Conservation (phyloP, 2,888 invertebrate species). For the Tenthredo distinguenda region DNA sequence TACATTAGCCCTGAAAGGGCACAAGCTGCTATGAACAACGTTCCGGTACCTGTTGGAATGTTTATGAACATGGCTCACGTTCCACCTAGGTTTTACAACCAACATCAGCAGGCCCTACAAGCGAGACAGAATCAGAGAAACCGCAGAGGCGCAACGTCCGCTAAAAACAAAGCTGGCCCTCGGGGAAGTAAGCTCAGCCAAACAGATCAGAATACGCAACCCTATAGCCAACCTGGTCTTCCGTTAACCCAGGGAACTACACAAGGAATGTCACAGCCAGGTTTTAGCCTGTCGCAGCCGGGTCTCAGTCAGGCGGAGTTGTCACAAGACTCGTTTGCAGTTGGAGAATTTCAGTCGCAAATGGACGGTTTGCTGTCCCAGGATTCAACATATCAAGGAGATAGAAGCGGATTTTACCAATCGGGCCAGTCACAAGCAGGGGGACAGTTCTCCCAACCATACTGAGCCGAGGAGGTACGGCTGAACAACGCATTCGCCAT, state of each 20-base stretch:
- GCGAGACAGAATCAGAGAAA: slow-evolving; percentile 79
- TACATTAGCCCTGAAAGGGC: slow-evolving; percentile 94
- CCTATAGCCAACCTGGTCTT: slow-evolving; percentile 80
- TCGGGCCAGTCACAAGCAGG: slow-evolving; percentile 78
- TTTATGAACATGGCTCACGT: slow-evolving; percentile 93
- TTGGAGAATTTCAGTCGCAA: slow-evolving; percentile 93
- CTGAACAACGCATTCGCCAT: slow-evolving; percentile 77
- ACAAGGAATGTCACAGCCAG: slow-evolving; percentile 87
- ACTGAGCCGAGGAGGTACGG: slow-evolving; percentile 80
- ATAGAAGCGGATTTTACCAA: slow-evolving; percentile 82
- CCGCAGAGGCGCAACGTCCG: slow-evolving; percentile 64
- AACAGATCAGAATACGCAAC: slow-evolving; percentile 87
- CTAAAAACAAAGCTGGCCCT: slow-evolving; percentile 68
- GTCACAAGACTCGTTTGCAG: slow-evolving; percentile 90
- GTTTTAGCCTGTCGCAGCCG: slow-evolving; percentile 84
- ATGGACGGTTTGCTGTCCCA: slow-evolving; percentile 97
- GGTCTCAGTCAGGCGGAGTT: slow-evolving; percentile 87
- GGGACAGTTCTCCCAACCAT: slow-evolving; percentile 84
- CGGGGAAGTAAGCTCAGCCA: slow-evolving; percentile 80
- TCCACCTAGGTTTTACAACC: slow-evolving; percentile 88
- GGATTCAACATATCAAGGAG: slow-evolving; percentile 91
- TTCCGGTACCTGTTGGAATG: slow-evolving; percentile 97
- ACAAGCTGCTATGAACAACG: slow-evolving; percentile 86
- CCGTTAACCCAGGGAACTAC: slow-evolving; percentile 78
- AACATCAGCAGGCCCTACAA: slow-evolving; percentile 85